These are phyloP conservation scores for Etheostoma cragini DNA, from an alignment of 2,113 vertebrate species.

Conservation along the genomic window DNA sequence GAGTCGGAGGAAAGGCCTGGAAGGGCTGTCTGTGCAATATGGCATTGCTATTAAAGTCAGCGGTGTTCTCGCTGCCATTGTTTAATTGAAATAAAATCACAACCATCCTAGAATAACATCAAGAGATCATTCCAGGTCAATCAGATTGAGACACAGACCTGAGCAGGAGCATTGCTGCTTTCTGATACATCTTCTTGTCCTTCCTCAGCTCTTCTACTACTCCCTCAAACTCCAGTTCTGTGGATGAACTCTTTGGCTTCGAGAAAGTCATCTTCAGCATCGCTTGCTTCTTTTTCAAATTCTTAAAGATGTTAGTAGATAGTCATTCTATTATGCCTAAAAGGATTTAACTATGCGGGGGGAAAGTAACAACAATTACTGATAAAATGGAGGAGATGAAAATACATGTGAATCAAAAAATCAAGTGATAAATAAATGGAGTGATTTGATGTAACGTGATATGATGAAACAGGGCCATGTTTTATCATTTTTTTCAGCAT, in stretches of 20 bases:
- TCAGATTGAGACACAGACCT: constrained; percentile 73
- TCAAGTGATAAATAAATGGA: too few species aligned
- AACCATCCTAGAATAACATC: background rate
- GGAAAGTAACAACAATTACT: too few species aligned
- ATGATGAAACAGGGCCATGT: too few species aligned
- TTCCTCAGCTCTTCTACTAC: constrained; percentile 85
- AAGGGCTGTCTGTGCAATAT: constrained; percentile 86
- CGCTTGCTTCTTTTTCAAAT: constrained; percentile 81
- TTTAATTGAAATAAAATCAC: background rate
- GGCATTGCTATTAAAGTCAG: constrained; percentile 21
- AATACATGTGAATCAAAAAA: too few species aligned
- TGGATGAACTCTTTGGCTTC: constrained; percentile 62
- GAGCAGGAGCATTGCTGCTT: constrained; percentile 83
- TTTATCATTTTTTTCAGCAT: too few species aligned
- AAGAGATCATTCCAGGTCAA: background rate
- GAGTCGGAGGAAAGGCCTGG: constrained; percentile 81
- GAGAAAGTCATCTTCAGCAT: constrained; percentile 75
- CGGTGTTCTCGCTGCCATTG: background rate
- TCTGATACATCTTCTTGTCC: constrained; percentile 83
- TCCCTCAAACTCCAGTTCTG: constrained; percentile 84
- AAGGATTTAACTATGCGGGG: background rate
- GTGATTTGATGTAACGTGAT: too few species aligned
- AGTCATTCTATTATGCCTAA: background rate
- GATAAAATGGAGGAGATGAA: too few species aligned
- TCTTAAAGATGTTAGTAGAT: constrained; percentile 53